Conservation (phyloP, 2,888 invertebrate species). For the Tetropium fuscum region DNA sequence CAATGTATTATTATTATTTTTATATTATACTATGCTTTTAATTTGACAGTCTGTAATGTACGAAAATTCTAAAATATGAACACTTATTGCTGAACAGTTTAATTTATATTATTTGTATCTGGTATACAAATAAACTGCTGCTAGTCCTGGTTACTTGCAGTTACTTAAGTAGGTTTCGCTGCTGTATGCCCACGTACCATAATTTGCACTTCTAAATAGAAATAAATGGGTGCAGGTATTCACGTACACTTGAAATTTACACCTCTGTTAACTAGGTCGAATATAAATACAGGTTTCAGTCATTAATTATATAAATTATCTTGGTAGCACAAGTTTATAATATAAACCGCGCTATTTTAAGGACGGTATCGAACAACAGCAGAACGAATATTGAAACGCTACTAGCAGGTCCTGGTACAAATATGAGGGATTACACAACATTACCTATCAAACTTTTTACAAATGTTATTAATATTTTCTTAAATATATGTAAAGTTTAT, state of each 20-base stretch:
- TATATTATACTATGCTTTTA: no score
- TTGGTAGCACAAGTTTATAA: slow-evolving; percentile 31
- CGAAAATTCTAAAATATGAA: no score
- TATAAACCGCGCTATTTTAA: slow-evolving; percentile 17
- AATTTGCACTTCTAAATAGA: slow-evolving; percentile 2
- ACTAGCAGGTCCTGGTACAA: neutral
- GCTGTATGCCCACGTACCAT: neutral
- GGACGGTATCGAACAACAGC: neutral
- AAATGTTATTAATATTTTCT: neutral
- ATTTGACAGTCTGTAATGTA: no score
- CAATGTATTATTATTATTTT: no score
- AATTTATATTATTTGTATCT: no score
- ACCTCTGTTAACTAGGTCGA: slow-evolving; percentile 26
- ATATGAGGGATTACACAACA: neutral
- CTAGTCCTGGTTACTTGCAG: no score
- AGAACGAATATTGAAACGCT: neutral
- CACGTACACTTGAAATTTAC: slow-evolving; percentile 1
- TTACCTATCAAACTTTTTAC: neutral
- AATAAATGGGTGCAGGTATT: slow-evolving; percentile 8
- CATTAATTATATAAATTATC: slow-evolving; percentile 33
- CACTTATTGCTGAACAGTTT: no score
- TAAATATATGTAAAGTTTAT: no score
- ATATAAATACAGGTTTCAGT: slow-evolving; percentile 24
- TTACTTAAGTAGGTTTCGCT: no score
- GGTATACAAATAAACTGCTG: no score